These are phyloP conservation scores for Botia kubotai DNA, from an alignment of 2,797 vertebrate genomes.

Conservation along the genomic window DNA sequence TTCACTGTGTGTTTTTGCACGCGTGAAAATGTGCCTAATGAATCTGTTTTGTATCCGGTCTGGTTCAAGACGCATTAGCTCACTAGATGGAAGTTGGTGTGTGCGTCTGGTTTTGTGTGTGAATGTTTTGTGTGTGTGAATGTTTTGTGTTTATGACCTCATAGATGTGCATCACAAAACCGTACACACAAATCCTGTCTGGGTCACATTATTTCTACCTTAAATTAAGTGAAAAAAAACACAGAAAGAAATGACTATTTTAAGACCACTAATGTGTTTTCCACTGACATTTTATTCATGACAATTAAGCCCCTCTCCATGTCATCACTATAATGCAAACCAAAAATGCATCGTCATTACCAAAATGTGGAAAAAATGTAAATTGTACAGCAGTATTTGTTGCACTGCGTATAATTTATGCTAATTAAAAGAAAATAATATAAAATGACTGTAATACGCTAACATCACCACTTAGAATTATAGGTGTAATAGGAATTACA, in stretches of 20 bases:
- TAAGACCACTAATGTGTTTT: neutral
- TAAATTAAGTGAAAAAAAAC: neutral
- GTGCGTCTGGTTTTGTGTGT: neutral
- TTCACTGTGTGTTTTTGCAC: neutral
- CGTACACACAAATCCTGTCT: no score
- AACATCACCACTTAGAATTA: conserved; percentile 2
- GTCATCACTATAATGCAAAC: no score
- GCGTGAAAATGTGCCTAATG: conserved; percentile 9
- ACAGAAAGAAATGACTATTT: neutral
- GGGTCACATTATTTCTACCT: no score
- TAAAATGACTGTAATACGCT: neutral
- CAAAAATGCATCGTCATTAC: no score
- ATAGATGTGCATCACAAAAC: neutral
- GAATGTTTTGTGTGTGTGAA: neutral
- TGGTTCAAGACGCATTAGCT: conserved; percentile 20
- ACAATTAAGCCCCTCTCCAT: neutral
- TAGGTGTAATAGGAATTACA: neutral
- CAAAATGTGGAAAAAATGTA: neutral
- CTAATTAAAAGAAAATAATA: neutral
- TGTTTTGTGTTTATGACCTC: neutral
- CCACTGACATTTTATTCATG: neutral
- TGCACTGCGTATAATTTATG: neutral
- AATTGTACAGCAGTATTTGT: neutral
- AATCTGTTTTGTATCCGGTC: conserved; percentile 18
- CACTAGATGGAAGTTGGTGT: neutral